Evolutionary conservation across 23 tunicate genomes (phyloP), one percentile per base, ranked within the genome.

Genomic region (Diplosoma virens): DNA sequence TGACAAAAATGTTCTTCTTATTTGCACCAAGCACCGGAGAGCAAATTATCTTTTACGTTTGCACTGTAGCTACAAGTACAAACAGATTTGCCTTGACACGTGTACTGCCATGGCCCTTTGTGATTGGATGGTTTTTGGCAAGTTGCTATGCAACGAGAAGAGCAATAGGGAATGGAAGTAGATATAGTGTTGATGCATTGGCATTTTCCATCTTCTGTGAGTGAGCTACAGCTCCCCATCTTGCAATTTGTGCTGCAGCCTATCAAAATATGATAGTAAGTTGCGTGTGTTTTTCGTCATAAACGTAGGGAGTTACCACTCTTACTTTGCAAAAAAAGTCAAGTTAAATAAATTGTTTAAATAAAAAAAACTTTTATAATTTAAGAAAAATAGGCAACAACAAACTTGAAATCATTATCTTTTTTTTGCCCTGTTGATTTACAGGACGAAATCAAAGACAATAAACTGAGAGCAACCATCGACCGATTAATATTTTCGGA

Each of bases 1-100:
- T n/a, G n/a, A n/a, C n/a, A n/a, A n/a, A n/a, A n/a, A n/a, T n/a
- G n/a, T n/a, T n/a, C n/a, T n/a, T n/a, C n/a, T 61, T 61, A 61
- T 61, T 61, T 61, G 69, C 69, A 61, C 69, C 69, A 61, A 2
- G 69, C 69, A 5, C 69, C 69, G 7, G 69, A 16, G 9, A 61
- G 34, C 11, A 27, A 61, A 27, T 35, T 35, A 26, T 18, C 6
- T 5, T 7, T 29, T 29, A 3, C 34, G 21, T 61, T n/a, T 27
- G 6, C 35, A 9, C 35, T 61, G 34, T 27, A 3, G 35, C 69
- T 61, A 35, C 69, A 61, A 27, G 69, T 26, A 35, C 69, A 61
- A 29, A 61, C 35, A 6, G 28, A 27, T 61, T 34, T 29, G 28
- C 69, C 69, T 29, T 61, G 34, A 29, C 69, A 61, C 9, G 35